Percentiles rank a stretch among this genome's conserved stretches.
Conservation (phyloP, 2,888 invertebrate genomes). For the Catonia carolina region DNA sequence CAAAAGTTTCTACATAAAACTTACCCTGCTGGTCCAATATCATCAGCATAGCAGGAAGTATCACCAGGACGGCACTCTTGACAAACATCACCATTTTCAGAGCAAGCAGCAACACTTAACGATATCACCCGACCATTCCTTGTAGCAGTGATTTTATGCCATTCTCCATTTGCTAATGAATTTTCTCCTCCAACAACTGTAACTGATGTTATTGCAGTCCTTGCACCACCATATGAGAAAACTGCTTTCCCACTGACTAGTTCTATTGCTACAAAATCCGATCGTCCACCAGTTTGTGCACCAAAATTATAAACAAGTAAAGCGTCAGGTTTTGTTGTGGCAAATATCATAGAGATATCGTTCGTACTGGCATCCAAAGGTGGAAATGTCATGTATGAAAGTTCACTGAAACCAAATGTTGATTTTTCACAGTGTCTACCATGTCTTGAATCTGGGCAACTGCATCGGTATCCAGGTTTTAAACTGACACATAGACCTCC, state of each 20-base stretch:
- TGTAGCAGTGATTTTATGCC: conserved; percentile 88
- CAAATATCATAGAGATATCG: conserved; percentile 83
- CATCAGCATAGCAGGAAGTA: conserved; percentile 72
- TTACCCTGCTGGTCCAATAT: conserved; percentile 82
- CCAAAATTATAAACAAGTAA: conserved; percentile 90
- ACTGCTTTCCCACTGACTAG: conserved; percentile 73
- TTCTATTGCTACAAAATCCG: conserved; percentile 89
- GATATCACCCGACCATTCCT: conserved; percentile 84
- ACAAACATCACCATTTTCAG: conserved; percentile 79
- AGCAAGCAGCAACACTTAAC: conserved; percentile 70
- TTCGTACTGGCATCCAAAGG: conserved; percentile 81
- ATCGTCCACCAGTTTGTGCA: conserved; percentile 76
- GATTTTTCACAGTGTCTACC: conserved; percentile 87
- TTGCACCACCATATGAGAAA: conserved; percentile 84
- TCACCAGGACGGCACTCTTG: conserved; percentile 82
- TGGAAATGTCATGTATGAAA: conserved; percentile 85
- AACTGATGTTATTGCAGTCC: conserved; percentile 80
- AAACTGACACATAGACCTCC: conserved; percentile 82
- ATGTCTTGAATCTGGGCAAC: conserved; percentile 80
- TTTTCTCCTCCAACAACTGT: conserved; percentile 54
- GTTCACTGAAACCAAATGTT: conserved; percentile 80
- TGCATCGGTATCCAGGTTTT: conserved; percentile 72
- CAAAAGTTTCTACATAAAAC: too few relatives aligned
- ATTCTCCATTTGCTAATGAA: conserved; percentile 74
- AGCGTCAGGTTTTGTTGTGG: conserved; percentile 80